Evolutionary conservation across 1,140 invertebrate genomes (phyloP).

Genomic region (Doryteuthis pealeii): DNA sequence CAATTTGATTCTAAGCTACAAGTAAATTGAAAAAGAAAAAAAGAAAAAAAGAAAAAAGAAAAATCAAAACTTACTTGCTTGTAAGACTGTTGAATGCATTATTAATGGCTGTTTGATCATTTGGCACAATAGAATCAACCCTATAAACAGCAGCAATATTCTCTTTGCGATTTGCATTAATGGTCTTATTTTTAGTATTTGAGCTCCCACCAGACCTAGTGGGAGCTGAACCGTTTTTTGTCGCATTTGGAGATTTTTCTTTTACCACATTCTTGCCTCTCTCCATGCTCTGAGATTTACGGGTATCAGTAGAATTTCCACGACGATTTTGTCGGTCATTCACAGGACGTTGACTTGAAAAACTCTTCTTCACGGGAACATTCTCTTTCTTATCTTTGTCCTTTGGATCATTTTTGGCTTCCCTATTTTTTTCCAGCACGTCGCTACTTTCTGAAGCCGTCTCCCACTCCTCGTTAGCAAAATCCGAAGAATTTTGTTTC

Average conservation of each 20-base stretch:
- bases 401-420: conserved; percentile 50
- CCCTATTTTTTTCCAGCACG: conserved; percentile 51
- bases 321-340: conserved; percentile 53
- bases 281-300: conserved; percentile 21
- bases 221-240: conserved; percentile 53
- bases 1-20: too few relatives aligned
- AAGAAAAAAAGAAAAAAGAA: background rate
- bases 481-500: conserved; percentile 62
- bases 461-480: conserved; percentile 66
- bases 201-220: conserved; percentile 35
- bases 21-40: too few relatives aligned
- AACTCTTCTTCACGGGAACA: conserved; percentile 53
- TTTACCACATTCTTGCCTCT: conserved; percentile 35
- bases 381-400: conserved; percentile 50
- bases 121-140: conserved; percentile 66
- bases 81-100: conserved; percentile 65
- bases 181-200: conserved; percentile 42
- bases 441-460: conserved; percentile 69
- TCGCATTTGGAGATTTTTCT: conserved; percentile 43
- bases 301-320: conserved; percentile 28
- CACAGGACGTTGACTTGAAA: conserved; percentile 56
- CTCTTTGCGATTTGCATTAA: conserved; percentile 48
- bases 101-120: conserved; percentile 65
- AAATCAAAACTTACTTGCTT: conserved; percentile 36
- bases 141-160: conserved; percentile 62